Base-by-base conservation (phyloP, 2,113 vertebrate species). In the Larimichthys crocea region DNA sequence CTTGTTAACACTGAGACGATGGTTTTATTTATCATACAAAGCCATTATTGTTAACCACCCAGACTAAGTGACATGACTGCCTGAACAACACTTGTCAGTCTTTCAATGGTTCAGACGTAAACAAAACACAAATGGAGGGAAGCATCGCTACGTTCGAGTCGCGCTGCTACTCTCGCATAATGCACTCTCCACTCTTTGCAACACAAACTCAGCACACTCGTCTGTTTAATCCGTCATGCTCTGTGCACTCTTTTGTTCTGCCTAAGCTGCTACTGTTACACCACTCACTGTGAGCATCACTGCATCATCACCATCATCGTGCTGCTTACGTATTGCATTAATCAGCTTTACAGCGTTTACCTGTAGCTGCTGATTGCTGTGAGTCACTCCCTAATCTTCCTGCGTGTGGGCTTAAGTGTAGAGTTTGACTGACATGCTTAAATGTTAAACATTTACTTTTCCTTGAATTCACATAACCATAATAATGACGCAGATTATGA, bases 201-300 rank as follows among this genome's bases (percentile, higher is more conserved):
- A 52, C 53, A 49, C 35, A 69, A 29, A 49, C n/a, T 44, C 31
- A 20, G 26, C 74, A 62, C 63, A 6, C 42, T 26, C 1, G 10
- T 76, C 55, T 70, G 31, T 63, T 73, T 69, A 81, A 84, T 82
- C 75, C 35, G 72, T 68, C 61, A 71, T 26, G 2, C 48, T 82
- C 70, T 26, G 29, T 24, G 79, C 22, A 24, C 15, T 69, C 20
- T 77, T 87, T 74, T 84, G 67, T 84, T 79, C 42, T 42, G 50
- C 60, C 46, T 76, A 64, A 72, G 48, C 48, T 59, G 76, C 35
- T 4, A 16, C 19, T 61, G 66, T 20, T 73, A 35, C 60, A 52
- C 20, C 19, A 3, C 68, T 50, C 53, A 65, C 52, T 19, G 42
- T 59, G 29, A 68, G 50, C 60, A 75, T 71, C 61, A 31, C 49